Conservation (phyloP, 2,113 vertebrate genomes). For the Elephantulus edwardii region DNA sequence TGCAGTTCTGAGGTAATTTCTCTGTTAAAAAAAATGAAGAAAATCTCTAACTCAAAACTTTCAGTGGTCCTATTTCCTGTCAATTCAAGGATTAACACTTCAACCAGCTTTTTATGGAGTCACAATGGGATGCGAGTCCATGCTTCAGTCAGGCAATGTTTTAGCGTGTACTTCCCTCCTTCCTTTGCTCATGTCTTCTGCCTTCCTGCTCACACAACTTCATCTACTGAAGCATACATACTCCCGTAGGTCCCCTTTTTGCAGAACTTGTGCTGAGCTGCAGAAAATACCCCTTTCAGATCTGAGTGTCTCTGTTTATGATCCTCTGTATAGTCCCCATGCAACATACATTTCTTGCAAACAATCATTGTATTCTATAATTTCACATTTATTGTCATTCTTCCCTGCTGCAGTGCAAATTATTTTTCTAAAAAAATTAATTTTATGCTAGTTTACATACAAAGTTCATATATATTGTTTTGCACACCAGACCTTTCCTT, state of each 20-base stretch:
- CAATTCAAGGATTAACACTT: not conserved
- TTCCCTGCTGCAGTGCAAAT: not conserved
- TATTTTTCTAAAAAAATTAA: too few species aligned
- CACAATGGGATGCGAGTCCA: not conserved
- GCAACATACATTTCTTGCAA: not conserved
- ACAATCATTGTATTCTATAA: not conserved
- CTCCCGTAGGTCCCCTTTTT: not conserved
- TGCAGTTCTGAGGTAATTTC: conserved; percentile 6
- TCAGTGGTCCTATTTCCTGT: not conserved
- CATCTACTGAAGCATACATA: not conserved
- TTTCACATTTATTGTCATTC: not conserved
- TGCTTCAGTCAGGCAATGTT: not conserved
- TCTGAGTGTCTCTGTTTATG: not conserved
- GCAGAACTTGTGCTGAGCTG: not conserved
- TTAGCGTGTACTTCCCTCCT: not conserved
- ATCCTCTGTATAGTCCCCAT: not conserved
- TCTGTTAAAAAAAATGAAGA: not conserved
- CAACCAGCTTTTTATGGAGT: not conserved
- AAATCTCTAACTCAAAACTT: not conserved
- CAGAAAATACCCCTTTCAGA: not conserved
- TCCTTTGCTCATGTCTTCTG: not conserved
- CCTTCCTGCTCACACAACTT: not conserved
- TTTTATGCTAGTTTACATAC: too few species aligned
- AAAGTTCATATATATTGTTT: too few species aligned
- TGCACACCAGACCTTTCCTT: too few species aligned